phyloP scores from a whole-genome alignment of 2,797 vertebrate species.

The Linurgus olivaceus region DNA sequence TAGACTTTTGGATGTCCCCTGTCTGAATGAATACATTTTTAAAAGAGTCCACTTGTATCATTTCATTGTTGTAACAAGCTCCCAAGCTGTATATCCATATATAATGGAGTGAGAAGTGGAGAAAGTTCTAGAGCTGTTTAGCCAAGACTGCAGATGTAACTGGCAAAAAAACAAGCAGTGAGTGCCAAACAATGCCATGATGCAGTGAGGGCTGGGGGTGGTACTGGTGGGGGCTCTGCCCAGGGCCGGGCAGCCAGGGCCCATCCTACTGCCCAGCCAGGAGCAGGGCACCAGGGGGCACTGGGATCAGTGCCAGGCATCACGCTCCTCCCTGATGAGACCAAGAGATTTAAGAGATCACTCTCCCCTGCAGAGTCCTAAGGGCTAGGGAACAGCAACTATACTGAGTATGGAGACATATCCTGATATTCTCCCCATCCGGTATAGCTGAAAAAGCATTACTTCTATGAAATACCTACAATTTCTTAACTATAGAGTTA shows the following conservation, averaged over 20 bases:
- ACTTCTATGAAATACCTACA: background rate
- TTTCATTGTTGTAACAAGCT: background rate
- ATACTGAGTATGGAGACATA: fast-evolving
- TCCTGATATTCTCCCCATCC: background rate
- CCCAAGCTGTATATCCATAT: background rate
- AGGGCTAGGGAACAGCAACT: background rate
- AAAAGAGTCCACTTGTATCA: background rate
- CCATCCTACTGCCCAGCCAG: background rate
- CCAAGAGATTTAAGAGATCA: background rate
- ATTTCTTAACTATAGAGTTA: background rate
- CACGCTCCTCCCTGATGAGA: background rate
- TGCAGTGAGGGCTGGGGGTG: background rate
- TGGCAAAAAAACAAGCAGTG: background rate
- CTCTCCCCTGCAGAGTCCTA: background rate
- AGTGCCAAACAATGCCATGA: no score
- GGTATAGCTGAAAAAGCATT: background rate
- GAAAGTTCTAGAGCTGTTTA: background rate
- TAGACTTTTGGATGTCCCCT: background rate
- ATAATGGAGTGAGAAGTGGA: background rate
- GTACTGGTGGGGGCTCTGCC: background rate
- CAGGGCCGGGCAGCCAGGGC: fast-evolving
- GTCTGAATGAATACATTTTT: background rate
- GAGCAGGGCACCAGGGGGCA: background rate
- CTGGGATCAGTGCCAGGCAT: fast-evolving
- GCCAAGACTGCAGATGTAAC: background rate